Percentiles rank a stretch among this genome's conserved stretches.
Evolutionary conservation across 2,888 invertebrate species (phyloP).

Genomic region (Drosophila fulvimacula): DNA sequence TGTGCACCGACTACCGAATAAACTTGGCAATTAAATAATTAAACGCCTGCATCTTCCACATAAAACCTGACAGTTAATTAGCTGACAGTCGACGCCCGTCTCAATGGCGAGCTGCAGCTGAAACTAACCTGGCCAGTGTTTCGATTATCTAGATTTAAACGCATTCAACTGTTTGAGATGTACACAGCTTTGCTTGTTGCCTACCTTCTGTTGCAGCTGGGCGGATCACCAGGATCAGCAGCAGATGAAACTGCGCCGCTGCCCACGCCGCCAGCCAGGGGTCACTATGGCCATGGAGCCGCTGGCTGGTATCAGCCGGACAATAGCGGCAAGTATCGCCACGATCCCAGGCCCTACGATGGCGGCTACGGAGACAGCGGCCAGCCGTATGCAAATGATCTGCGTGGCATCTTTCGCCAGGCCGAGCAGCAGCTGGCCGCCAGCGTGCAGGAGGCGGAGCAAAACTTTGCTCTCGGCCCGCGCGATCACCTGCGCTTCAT

Average conservation of each 20-base stretch:
- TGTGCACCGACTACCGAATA: slow-evolving; percentile 39
- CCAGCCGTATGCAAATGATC: slow-evolving; percentile 81
- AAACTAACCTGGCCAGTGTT: slow-evolving; percentile 62
- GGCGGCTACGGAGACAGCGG: slow-evolving; percentile 86
- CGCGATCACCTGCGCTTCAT: slow-evolving; percentile 80
- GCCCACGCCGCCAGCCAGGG: slow-evolving; percentile 37
- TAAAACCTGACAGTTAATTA: slow-evolving; percentile 60
- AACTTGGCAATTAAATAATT: slow-evolving; percentile 51
- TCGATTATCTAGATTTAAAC: slow-evolving; percentile 49
- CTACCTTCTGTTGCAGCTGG: slow-evolving; percentile 17
- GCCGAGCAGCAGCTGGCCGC: slow-evolving; percentile 58
- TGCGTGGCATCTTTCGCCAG: slow-evolving; percentile 55
- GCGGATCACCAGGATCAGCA: slow-evolving; percentile 4
- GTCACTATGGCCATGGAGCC: slow-evolving; percentile 79
- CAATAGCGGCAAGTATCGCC: slow-evolving; percentile 86
- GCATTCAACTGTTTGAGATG: slow-evolving; percentile 59
- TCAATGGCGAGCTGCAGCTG: slow-evolving; percentile 14
- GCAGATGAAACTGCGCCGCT: slow-evolving; percentile 9
- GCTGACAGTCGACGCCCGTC: slow-evolving; percentile 9
- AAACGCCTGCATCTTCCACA: slow-evolving; percentile 44
- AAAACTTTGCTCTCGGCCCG: slow-evolving; percentile 63
- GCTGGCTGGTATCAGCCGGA: slow-evolving; percentile 87
- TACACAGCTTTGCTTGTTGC: slow-evolving; percentile 45
- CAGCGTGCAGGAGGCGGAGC: slow-evolving; percentile 44
- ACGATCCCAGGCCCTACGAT: slow-evolving; percentile 85